Base-by-base conservation (phyloP, 30 jellyfish, hydroid and myxozoan species). In the Cassiopea andromeda region DNA sequence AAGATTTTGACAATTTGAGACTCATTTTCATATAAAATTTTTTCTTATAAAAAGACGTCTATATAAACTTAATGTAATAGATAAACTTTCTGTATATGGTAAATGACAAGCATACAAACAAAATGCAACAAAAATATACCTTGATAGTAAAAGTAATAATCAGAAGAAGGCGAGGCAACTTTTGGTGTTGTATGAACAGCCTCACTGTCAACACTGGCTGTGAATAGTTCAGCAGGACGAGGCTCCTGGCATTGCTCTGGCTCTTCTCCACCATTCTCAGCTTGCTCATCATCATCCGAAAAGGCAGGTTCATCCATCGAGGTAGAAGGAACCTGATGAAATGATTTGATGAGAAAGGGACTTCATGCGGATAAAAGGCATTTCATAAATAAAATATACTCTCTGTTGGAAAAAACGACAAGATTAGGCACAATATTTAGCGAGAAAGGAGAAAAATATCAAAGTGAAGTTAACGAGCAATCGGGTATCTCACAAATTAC, bases 111-210 rank as follows among this genome's bases (percentile, higher is more conserved):
- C 45, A 50, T 50, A 50, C 64, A 50, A 50, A 50, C 9, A 2
- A 9, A 50, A 50, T 50, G 9, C 64, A 50, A 61, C 7, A 4
- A 4, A 61, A 3, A 61, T 8, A 2, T 75, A 92, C 97, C 95
- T 80, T 92, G 95, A 69, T 85, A 92, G 81, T 84, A 92, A 58
- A 78, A 92, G 75, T 76, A 92, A 44, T 69, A 85, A 14, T 85
- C 91, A 7, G 85, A 50, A 43, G 71, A 61, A 46, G 50, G 61
- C 50, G 80, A 67, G 58, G 83, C 66, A 8, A 19, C 44, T 12
- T 68, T 67, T n/a, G 48, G 10, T 38, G 48, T n/a, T 17, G 5
- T 3, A n/a, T 75, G 69, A 45, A 7, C 27, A 9, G 88, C 48
- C 16, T 45, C 64, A 61, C 73, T 61, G 4, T 61, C 27, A 61